A percentile compares a stretch with the other conserved stretches of the same genome.
These are phyloP conservation scores for Pseudopleuronectes americanus DNA, from an alignment of 2,797 vertebrate genomes.

Conservation along the genomic window DNA sequence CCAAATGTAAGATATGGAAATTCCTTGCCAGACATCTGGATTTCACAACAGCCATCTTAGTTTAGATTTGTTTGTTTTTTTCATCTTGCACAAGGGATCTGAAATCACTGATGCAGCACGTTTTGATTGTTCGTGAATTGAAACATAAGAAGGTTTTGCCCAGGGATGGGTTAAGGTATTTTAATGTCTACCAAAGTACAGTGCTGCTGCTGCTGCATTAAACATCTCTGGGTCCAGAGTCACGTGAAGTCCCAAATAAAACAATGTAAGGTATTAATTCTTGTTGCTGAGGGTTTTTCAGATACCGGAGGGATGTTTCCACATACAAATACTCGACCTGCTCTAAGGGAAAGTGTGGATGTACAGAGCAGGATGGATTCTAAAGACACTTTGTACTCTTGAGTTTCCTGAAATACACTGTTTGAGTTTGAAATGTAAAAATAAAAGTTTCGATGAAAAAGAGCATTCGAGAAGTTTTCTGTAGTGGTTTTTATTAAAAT, in stretches of 20 bases:
- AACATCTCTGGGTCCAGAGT: not conserved
- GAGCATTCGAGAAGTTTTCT: not conserved
- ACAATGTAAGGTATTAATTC: not conserved
- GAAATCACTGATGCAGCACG: not conserved
- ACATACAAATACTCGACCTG: constrained; percentile 3
- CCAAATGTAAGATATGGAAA: not conserved
- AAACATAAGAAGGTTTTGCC: constrained; percentile 34
- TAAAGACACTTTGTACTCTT: constrained; percentile 46
- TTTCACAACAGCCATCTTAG: not conserved
- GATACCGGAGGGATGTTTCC: constrained; percentile 5
- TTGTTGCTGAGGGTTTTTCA: not conserved
- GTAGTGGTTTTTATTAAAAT: constrained; percentile 17
- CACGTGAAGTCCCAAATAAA: not conserved
- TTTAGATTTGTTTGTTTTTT: not conserved
- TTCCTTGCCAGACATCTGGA: too few relatives aligned
- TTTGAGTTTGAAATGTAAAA: constrained; percentile 57
- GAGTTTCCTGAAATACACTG: constrained; percentile 56
- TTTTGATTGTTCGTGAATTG: constrained; percentile 24
- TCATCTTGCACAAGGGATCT: not conserved
- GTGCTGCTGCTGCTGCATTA: not conserved
- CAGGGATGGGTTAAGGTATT: constrained; percentile 21
- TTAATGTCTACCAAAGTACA: not conserved
- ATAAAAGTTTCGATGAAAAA: constrained; percentile 32
- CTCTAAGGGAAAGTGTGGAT: constrained; percentile 40
- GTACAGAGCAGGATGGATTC: constrained; percentile 21